Conservation (phyloP, 2,888 invertebrate species). For the Didymodactylos carnosus region DNA sequence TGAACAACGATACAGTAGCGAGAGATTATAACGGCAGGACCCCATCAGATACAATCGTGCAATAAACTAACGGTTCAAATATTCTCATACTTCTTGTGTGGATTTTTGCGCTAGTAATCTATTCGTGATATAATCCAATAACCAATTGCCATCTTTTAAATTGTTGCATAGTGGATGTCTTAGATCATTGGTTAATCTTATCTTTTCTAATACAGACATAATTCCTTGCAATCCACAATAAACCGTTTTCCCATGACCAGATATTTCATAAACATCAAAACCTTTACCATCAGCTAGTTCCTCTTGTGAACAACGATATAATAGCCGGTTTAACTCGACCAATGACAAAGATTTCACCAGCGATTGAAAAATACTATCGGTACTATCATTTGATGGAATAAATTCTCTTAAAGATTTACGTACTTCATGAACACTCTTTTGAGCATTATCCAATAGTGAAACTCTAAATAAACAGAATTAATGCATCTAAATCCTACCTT, state of each 20-base stretch:
- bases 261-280: slow-evolving; percentile 67
- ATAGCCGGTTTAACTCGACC: slow-evolving; percentile 55
- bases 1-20: too few relatives aligned
- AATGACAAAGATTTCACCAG: slow-evolving; percentile 48
- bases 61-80: too few relatives aligned
- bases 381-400: neutral
- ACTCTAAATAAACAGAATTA: too few relatives aligned
- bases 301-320: slow-evolving; percentile 57
- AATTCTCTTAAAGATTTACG: neutral
- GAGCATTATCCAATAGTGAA: too few relatives aligned
- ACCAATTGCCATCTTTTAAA: slow-evolving; percentile 80
- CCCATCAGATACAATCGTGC: too few relatives aligned
- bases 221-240: slow-evolving; percentile 82
- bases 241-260: slow-evolving; percentile 57
- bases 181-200: slow-evolving; percentile 56
- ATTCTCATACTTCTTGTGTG: slow-evolving; percentile 42
- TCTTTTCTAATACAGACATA: slow-evolving; percentile 51
- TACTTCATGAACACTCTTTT: too few relatives aligned
- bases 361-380: neutral
- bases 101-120: slow-evolving; percentile 49
- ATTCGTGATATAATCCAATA: slow-evolving; percentile 59
- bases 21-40: too few relatives aligned
- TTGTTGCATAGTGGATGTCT: slow-evolving; percentile 86
- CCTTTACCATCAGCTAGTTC: slow-evolving; percentile 61
- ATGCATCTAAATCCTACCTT: too few relatives aligned